Percentiles rank a stretch among this genome's conserved stretches.
Conservation (phyloP, 2,888 invertebrate genomes). For the Watsonalla binaria region DNA sequence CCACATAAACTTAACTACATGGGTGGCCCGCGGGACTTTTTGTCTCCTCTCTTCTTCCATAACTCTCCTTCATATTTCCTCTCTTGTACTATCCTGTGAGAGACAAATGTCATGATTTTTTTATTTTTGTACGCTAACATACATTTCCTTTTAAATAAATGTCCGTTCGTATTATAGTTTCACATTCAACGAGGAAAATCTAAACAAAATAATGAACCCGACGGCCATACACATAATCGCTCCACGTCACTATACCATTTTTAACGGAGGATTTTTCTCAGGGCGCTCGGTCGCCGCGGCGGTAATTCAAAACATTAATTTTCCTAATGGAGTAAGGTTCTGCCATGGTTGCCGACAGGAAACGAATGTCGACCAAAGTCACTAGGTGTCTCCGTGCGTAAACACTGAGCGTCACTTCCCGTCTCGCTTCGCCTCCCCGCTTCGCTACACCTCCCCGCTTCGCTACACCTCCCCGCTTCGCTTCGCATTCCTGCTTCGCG, state of each 20-base stretch:
- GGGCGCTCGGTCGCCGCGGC: slow-evolving; percentile 31
- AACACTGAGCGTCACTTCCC: slow-evolving; percentile 57
- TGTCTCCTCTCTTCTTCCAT: too few relatives aligned
- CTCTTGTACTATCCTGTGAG: too few relatives aligned
- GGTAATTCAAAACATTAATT: slow-evolving; percentile 78
- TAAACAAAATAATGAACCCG: neutral
- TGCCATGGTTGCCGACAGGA: slow-evolving; percentile 59
- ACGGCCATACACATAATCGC: slow-evolving; percentile 2
- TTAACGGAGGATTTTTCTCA: slow-evolving; percentile 9
- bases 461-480: neutral
- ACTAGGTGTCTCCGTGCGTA: slow-evolving; percentile 64
- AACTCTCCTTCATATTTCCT: too few relatives aligned
- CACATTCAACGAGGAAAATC: neutral
- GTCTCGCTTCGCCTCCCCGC: slow-evolving; percentile 15
- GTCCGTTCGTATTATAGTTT: too few relatives aligned
- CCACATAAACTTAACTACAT: too few relatives aligned
- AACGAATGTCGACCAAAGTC: slow-evolving; percentile 43
- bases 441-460: neutral
- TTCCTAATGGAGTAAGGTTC: slow-evolving; percentile 76
- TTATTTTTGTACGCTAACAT: too few relatives aligned
- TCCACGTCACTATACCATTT: slow-evolving; percentile 28
- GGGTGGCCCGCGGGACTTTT: too few relatives aligned
- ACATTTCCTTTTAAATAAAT: too few relatives aligned
- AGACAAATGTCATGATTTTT: too few relatives aligned
- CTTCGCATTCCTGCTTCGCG: neutral